Conservation (phyloP, 2,113 vertebrate species). For the Pheucticus melanocephalus region DNA sequence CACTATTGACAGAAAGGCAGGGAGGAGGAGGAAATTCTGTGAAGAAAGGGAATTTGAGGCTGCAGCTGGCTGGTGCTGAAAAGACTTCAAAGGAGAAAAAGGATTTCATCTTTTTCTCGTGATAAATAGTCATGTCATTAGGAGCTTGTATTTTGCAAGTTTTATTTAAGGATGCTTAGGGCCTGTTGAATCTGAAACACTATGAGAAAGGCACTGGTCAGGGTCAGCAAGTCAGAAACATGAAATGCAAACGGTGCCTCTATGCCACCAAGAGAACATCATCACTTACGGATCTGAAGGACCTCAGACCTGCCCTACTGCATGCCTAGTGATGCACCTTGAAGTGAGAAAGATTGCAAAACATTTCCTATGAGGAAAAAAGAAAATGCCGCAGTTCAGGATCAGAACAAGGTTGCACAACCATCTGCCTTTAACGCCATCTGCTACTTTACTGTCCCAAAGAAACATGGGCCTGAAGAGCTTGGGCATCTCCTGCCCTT, state of each 20-base stretch:
- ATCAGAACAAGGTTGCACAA: neutral
- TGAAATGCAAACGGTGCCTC: neutral
- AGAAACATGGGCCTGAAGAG: fast-evolving
- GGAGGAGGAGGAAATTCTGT: neutral
- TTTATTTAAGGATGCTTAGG: neutral
- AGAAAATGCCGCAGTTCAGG: neutral
- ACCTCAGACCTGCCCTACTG: neutral
- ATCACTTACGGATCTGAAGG: neutral
- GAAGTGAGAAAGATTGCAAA: neutral
- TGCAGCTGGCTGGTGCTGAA: neutral
- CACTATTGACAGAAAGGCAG: neutral
- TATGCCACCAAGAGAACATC: neutral
- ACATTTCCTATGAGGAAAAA: neutral
- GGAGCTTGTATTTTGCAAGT: neutral
- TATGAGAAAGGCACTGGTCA: neutral
- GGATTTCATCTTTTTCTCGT: neutral
- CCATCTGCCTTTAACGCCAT: neutral
- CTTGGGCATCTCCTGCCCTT: neutral
- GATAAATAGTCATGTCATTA: neutral
- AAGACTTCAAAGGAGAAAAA: neutral
- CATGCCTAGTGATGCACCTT: neutral
- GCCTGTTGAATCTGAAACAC: neutral
- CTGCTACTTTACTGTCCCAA: neutral
- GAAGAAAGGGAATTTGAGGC: neutral
- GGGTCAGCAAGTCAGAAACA: neutral